Percentiles rank a stretch among this genome's conserved stretches.
Conservation (phyloP, 2,888 invertebrate genomes). For the Phaedon cochleariae region DNA sequence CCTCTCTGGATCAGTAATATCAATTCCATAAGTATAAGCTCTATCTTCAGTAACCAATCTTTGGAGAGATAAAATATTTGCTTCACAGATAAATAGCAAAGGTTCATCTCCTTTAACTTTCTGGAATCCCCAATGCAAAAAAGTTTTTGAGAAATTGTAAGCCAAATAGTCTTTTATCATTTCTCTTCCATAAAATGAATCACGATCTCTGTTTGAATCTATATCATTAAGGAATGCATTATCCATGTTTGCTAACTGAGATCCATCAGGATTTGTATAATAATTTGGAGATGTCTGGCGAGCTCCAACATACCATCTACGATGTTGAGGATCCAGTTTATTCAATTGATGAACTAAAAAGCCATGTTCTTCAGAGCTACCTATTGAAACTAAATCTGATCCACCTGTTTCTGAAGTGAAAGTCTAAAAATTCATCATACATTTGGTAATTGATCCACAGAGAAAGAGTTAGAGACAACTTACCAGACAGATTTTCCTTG, state of each 20-base stretch:
- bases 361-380: slow-evolving; percentile 84
- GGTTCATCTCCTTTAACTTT: slow-evolving; percentile 81
- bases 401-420: slow-evolving; percentile 60
- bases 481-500: slow-evolving; percentile 79
- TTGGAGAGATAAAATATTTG: slow-evolving; percentile 76
- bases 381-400: slow-evolving; percentile 82
- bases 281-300: slow-evolving; percentile 76
- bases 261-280: slow-evolving; percentile 89
- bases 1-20: slow-evolving; percentile 79
- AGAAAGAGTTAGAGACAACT: slow-evolving; percentile 26
- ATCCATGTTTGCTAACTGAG: slow-evolving; percentile 79
- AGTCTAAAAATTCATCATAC: slow-evolving; percentile 21
- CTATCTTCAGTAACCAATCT: slow-evolving; percentile 78
- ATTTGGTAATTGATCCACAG: neutral
- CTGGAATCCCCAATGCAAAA: slow-evolving; percentile 86
- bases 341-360: slow-evolving; percentile 86
- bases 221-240: slow-evolving; percentile 72
- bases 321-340: slow-evolving; percentile 83
- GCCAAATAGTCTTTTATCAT: slow-evolving; percentile 74
- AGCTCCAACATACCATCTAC: slow-evolving; percentile 87
- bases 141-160: slow-evolving; percentile 76
- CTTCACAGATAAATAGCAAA: slow-evolving; percentile 88
- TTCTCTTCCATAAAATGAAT: slow-evolving; percentile 60
- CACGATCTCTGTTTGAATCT: slow-evolving; percentile 60
- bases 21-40: slow-evolving; percentile 85